Conservation (phyloP, 2,113 vertebrate species). For the Channa maculata region DNA sequence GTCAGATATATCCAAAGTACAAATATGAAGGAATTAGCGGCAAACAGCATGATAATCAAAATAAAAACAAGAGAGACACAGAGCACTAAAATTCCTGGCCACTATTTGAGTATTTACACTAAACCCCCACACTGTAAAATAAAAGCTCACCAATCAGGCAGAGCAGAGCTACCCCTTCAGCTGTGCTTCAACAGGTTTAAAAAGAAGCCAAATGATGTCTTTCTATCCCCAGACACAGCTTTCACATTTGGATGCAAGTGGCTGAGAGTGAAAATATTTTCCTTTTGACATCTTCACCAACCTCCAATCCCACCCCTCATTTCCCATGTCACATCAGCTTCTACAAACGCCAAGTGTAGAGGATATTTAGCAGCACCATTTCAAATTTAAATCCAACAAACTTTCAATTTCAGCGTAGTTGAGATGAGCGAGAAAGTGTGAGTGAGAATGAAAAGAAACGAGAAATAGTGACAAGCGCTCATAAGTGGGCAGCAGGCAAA, state of each 20-base stretch:
- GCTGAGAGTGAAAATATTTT: conserved; percentile 39
- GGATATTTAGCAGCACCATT: conserved; percentile 46
- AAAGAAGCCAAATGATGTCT: conserved; percentile 26
- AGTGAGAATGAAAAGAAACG: conserved; percentile 20
- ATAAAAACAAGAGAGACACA: not conserved
- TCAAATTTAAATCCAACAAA: conserved; percentile 57
- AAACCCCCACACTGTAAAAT: not conserved
- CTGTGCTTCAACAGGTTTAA: conserved; percentile 23
- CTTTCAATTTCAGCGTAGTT: conserved; percentile 53
- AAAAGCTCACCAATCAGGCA: conserved; percentile 22
- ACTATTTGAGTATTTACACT: conserved; percentile 19
- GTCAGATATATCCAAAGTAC: not conserved
- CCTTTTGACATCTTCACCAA: conserved; percentile 44
- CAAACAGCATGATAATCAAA: not conserved
- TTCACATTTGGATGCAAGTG: conserved; percentile 20
- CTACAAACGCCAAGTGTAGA: not conserved
- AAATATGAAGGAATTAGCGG: no score
- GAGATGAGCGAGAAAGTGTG: conserved; percentile 22
- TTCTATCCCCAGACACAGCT: conserved; percentile 20
- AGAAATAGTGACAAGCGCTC: conserved; percentile 49
- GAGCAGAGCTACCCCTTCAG: not conserved
- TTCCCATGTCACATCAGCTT: conserved; percentile 23
- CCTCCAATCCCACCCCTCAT: conserved; percentile 23
- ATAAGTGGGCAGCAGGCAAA: conserved; percentile 45
- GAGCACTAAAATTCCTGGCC: not conserved